These are phyloP conservation scores for Monoplex corrugatus DNA, from an alignment of 2,888 invertebrate genomes.

Conservation along the genomic window DNA sequence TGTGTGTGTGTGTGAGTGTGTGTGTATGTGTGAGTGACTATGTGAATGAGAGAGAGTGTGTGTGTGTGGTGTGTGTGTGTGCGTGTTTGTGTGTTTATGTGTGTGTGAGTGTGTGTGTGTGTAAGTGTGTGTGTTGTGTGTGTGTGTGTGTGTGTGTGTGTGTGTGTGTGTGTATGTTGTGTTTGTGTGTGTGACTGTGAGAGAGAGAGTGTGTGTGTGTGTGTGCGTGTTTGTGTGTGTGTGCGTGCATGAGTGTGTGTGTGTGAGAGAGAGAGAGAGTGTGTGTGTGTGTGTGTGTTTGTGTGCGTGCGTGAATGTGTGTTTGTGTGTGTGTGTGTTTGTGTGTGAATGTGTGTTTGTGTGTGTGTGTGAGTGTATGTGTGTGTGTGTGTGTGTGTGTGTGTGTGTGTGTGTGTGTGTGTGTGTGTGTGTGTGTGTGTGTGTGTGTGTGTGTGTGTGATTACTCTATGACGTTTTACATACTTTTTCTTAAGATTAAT, in stretches of 20 bases:
- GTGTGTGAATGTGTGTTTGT: conserved; percentile 11
- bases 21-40: no score
- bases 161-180: no score
- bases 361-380: not conserved
- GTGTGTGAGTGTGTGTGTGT: no score
- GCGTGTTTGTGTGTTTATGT: no score
- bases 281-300: not conserved
- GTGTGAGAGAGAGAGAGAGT: not conserved
- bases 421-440: conserved; percentile 15
- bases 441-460: conserved; percentile 38
- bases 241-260: not conserved
- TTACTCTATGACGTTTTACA: no score
- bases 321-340: not conserved
- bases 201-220: not conserved
- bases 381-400: conserved; percentile 18
- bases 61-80: no score
- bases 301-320: not conserved
- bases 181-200: not conserved
- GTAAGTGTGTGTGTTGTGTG: no score
- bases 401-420: conserved; percentile 18
- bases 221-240: not conserved
- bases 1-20: no score
- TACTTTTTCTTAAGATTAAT: no score
- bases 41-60: no score
- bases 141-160: no score